Evolutionary conservation across 2,113 vertebrate species (phyloP).

Genomic region (Rattus rattus): DNA sequence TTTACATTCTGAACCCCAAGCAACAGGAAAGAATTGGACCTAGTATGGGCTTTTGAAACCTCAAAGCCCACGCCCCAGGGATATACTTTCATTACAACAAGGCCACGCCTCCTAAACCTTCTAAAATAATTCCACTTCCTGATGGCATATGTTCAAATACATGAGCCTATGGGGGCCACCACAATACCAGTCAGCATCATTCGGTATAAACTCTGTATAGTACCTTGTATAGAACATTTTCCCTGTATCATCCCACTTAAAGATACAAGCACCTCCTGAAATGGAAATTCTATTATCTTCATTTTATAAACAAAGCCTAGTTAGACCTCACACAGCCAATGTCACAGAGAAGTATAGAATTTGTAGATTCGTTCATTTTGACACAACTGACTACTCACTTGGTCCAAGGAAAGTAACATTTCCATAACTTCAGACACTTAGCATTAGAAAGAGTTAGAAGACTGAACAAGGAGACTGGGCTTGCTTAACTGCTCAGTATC

Average conservation of each 20-base stretch:
- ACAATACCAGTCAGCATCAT: background rate
- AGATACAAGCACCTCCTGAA: background rate
- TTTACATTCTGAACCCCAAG: background rate
- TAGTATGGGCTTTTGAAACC: background rate
- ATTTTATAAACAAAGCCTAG: slow-evolving; percentile 28
- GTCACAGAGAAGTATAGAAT: background rate
- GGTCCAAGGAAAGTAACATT: background rate
- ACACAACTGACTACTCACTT: background rate
- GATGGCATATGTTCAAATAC: background rate
- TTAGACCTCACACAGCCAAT: background rate
- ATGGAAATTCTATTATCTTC: slow-evolving; percentile 18
- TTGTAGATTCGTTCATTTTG: background rate
- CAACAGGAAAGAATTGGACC: background rate
- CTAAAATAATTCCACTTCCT: background rate
- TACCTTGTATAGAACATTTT: background rate
- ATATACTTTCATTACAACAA: background rate
- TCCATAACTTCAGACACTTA: background rate
- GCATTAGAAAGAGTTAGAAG: background rate
- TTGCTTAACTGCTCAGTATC: background rate
- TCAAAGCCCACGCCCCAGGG: background rate
- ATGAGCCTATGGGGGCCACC: background rate
- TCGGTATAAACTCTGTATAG: background rate
- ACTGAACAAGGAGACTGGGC: slow-evolving; percentile 13
- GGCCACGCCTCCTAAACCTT: background rate
- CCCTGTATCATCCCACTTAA: slow-evolving; percentile 18